phyloP scores from a whole-genome alignment of 2,888 invertebrate genomes.

The Unio pictorum region DNA sequence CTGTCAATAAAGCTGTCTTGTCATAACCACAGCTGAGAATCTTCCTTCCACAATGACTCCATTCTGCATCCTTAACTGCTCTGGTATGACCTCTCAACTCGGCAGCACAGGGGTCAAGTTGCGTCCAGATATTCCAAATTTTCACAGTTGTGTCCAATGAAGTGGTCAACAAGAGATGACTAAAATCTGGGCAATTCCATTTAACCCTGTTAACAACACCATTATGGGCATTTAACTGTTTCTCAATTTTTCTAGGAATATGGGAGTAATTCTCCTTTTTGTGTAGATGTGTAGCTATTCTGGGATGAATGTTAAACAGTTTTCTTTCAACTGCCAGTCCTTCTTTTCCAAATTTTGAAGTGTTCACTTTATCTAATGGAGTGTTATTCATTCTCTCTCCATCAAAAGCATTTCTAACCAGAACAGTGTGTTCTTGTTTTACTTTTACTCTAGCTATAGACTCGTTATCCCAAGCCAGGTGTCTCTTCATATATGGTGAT shows the following conservation, averaged over 20 bases:
- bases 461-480: background rate
- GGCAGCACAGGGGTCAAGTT: slow-evolving; percentile 47
- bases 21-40: slow-evolving; percentile 68
- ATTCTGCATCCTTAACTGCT: slow-evolving; percentile 67
- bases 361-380: background rate
- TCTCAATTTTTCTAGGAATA: background rate
- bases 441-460: no score
- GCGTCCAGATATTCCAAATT: slow-evolving; percentile 67
- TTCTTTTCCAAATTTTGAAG: background rate
- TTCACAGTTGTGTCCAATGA: slow-evolving; percentile 67
- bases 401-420: no score
- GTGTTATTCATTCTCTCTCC: no score
- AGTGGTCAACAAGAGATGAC: slow-evolving; percentile 66
- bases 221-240: slow-evolving; percentile 40
- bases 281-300: slow-evolving; percentile 44
- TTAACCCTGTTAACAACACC: slow-evolving; percentile 60
- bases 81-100: slow-evolving; percentile 52
- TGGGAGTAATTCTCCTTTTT: background rate
- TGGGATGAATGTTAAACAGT: slow-evolving; percentile 57
- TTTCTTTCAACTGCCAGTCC: slow-evolving; percentile 25
- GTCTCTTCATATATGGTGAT: background rate
- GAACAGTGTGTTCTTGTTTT: no score
- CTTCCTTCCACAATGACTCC: slow-evolving; percentile 58
- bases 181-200: slow-evolving; percentile 62
- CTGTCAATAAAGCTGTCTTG: slow-evolving; percentile 57